Conservation (phyloP, 2,888 invertebrate genomes). For the Eristalis pertinax region DNA sequence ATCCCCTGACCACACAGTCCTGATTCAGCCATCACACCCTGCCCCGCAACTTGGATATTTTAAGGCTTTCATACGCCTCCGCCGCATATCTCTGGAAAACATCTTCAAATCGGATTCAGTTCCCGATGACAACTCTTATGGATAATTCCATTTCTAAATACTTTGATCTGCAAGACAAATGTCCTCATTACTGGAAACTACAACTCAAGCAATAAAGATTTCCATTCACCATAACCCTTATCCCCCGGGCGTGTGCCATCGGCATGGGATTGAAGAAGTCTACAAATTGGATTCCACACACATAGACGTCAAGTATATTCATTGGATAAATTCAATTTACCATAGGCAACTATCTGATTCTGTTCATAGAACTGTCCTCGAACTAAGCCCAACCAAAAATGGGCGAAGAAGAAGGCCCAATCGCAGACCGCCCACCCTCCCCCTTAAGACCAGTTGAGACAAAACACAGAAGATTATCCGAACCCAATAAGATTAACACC, state of each 20-base stretch:
- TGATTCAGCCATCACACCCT: background rate
- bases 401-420: background rate
- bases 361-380: slow-evolving; percentile 15
- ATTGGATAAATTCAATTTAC: slow-evolving; percentile 60
- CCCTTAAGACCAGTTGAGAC: background rate
- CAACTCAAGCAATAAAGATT: background rate
- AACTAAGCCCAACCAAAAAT: slow-evolving; percentile 2
- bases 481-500: slow-evolving; percentile 33
- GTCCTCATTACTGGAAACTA: background rate
- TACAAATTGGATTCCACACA: slow-evolving; percentile 48
- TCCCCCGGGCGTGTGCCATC: slow-evolving; percentile 11
- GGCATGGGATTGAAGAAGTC: slow-evolving; percentile 20
- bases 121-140: background rate
- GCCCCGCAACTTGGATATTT: background rate
- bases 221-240: background rate
- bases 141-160: slow-evolving; percentile 1
- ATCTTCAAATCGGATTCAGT: background rate
- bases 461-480: slow-evolving; percentile 40
- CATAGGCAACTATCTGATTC: slow-evolving; percentile 52
- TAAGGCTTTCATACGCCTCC: background rate
- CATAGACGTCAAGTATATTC: slow-evolving; percentile 46
- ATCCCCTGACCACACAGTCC: background rate
- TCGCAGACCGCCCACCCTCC: background rate
- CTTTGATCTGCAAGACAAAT: background rate
- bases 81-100: background rate